Conservation (phyloP, 2,113 vertebrate species). For the Philantomba maxwellii region DNA sequence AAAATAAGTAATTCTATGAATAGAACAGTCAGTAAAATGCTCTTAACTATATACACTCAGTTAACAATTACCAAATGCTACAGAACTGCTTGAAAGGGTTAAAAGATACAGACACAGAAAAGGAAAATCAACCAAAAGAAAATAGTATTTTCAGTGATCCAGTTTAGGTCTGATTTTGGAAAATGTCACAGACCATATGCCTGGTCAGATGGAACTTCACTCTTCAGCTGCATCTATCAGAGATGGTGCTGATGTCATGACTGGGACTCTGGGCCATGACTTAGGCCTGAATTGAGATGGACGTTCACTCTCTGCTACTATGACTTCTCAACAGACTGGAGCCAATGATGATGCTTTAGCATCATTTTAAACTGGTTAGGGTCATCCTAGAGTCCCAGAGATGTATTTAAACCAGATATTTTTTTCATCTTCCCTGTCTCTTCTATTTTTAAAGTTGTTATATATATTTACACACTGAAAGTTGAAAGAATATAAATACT, state of each 20-base stretch:
- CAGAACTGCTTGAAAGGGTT: not conserved
- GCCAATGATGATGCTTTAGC: not conserved
- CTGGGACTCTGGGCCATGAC: not conserved
- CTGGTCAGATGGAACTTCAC: not conserved
- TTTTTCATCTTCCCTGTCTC: not conserved
- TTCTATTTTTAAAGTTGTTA: not conserved
- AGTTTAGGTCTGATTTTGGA: not conserved
- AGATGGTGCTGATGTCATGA: not conserved
- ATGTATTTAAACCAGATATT: not conserved
- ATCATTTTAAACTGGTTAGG: not conserved
- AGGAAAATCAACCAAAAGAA: not conserved
- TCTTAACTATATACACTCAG: not conserved
- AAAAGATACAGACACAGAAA: not conserved
- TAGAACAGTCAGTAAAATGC: not conserved
- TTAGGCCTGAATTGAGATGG: not conserved
- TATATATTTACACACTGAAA: not conserved
- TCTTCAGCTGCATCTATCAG: not conserved
- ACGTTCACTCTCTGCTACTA: too few relatives aligned
- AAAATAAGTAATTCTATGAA: conserved; percentile 12
- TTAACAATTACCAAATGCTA: not conserved
- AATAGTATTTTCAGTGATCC: not conserved
- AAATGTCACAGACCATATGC: not conserved
- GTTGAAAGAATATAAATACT: not conserved
- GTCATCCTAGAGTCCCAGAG: not conserved
- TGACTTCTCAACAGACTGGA: not conserved